Evolutionary conservation across 1,140 invertebrate species (phyloP), one percentile per base, ranked within the genome.

Genomic region (Drosophila carrolli): DNA sequence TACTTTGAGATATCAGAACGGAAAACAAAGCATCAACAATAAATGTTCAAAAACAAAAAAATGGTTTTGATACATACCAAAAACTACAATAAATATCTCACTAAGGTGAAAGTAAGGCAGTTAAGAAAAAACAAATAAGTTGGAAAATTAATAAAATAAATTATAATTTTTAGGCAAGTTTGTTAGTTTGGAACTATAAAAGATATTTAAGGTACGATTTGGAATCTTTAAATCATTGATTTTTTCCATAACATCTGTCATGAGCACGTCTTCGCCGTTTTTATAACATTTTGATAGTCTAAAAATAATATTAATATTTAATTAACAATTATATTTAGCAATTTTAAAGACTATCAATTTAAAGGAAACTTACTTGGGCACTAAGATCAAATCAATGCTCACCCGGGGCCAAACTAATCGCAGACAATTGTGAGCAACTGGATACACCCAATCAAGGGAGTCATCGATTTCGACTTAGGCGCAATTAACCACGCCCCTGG

Each of bases 401-500:
- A 48, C 47, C 29, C 37, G 8, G 7, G 65, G 53, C 37, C 11
- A 35, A 46, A 72, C 58, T 67, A 80, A 66, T 56, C 55, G 57
- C 51, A 53, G 54, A 56, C 54, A 81, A 81, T 81, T 75, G 71
- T 59, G 58, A 41, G 41, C 59, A 60, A 54, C 38, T 60, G 4
- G 23, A 13, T 57, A 16, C 43, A 53, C 32, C 70, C 62, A 77
- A 77, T 77, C 78, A 66, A 60, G 27, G 47, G 56, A 75, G 72
- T 88, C 67, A 86, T 88, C 81, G 77, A 88, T 79, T 88, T 79
- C 78, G 75, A 86, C 62, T 79, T 79, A 61, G 51, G 50, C 58
- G 16, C 79, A 82, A 78, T 86, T 82, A 83, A 56, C 38, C 53
- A 75, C 81, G 68, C 81, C 82, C 67, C n/a, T 19, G 40, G n/a